Evolutionary conservation across 2,113 vertebrate genomes (phyloP), one percentile per base, ranked within the genome.

Genomic region (Struthidea cinerea): DNA sequence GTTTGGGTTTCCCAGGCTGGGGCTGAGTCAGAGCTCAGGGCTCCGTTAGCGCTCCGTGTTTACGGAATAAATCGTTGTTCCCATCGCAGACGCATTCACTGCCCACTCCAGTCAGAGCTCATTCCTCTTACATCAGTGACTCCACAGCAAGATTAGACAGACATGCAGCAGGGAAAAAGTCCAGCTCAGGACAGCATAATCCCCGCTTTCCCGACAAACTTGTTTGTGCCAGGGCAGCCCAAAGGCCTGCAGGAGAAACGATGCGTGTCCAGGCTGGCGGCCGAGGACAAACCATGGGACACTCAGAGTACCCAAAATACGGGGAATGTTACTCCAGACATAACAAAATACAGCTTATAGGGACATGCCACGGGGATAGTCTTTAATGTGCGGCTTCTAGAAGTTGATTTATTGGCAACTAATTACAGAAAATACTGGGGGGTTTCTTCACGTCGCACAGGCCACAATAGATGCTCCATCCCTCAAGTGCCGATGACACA

Each of bases 351-450:
- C 28, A 82, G 15, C 16, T 69, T 32, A 26, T 6, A 46, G 44
- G 0, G 1, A 46, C 12, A 0, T 26, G 46, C 53, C 79, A 50
- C 89, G 7, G 30, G 42, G 39, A 20, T 2, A 32, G 41, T 4
- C 39, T 70, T 82, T 35, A 20, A 53, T 4, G 2, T 2, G 8
- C 2, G 19, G 57, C 74, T 91, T 87, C 89, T 87, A 47, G 59
- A 52, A 94, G 84, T 50, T 61, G 53, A 93, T 95, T 93, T 97
- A 91, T 68, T 23, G 28, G 50, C 77, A 87, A 13, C 28, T 92
- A 86, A 93, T 76, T 94, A 76, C 55, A 94, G 74, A 93, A 96
- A 94, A 89, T 77, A 73, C 35, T 16, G 41, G 37, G 47, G 55
- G 50, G 30, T 52, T 94, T 59, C 86, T 93, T 52, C 27, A 1